Conservation (phyloP, 37 sponge, comb jelly and placozoan species). For the Hormiphora californensis region DNA sequence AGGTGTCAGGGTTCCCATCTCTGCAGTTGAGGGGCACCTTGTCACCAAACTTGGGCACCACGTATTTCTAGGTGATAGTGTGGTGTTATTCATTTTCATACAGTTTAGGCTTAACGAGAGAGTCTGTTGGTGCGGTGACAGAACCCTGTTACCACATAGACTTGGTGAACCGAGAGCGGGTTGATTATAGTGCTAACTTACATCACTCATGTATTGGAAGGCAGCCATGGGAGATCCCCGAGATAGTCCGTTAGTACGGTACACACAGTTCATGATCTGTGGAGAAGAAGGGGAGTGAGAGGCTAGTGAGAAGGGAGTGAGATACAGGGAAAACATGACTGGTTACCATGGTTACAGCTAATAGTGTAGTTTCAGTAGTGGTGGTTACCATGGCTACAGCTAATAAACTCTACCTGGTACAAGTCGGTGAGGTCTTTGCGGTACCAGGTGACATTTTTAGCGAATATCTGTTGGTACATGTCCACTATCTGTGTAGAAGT, state of each 20-base stretch:
- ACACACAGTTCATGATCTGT: not conserved
- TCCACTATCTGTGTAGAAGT: not conserved
- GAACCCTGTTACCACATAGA: not conserved
- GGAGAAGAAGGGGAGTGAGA: not conserved
- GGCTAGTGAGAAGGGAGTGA: too few species aligned
- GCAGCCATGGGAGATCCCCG: not conserved
- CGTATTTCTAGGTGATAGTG: not conserved
- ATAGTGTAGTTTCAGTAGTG: too few species aligned
- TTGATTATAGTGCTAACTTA: not conserved
- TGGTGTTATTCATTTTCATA: too few species aligned
- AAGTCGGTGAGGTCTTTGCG: not conserved
- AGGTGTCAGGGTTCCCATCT: not conserved
- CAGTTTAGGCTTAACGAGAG: too few species aligned
- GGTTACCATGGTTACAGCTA: too few species aligned
- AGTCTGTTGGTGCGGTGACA: not conserved
- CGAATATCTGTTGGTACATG: not conserved
- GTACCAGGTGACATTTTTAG: not conserved
- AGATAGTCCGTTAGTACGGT: not conserved
- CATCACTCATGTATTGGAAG: slow-evolving; percentile 9
- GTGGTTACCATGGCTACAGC: too few species aligned
- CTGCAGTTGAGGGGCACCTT: not conserved
- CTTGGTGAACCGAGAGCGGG: not conserved
- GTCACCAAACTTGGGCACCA: not conserved
- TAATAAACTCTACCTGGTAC: not conserved
- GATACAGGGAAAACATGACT: too few species aligned